Conservation (phyloP, 2,113 vertebrate species). For the Onychostoma macrolepis region DNA sequence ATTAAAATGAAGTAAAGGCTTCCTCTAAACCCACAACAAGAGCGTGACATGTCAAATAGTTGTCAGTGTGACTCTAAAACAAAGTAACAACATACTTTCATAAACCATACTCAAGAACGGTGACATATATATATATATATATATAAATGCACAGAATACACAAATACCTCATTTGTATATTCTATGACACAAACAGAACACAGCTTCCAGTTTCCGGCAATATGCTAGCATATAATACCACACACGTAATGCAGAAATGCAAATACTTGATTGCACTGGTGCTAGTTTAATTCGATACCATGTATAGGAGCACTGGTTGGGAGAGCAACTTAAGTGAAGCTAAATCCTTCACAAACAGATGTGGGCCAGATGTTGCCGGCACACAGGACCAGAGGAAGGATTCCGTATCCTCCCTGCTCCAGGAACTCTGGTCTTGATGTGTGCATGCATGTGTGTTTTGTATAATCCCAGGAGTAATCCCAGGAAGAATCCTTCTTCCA, state of each 20-base stretch:
- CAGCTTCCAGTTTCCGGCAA: not conserved
- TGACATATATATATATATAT: not conserved
- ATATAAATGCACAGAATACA: not conserved
- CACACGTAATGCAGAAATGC: not conserved
- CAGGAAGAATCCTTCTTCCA: slow-evolving; percentile 53
- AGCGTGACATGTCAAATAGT: slow-evolving; percentile 13
- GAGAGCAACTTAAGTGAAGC: slow-evolving; percentile 71
- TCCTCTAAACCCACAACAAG: slow-evolving; percentile 1
- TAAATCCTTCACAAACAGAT: slow-evolving; percentile 77
- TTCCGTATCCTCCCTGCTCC: slow-evolving; percentile 55
- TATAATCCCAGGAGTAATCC: slow-evolving; percentile 64
- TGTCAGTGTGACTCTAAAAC: slow-evolving; percentile 7
- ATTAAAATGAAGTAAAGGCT: slow-evolving; percentile 23
- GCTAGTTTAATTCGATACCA: slow-evolving; percentile 67
- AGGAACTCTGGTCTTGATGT: slow-evolving; percentile 45
- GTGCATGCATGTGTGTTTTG: slow-evolving; percentile 51
- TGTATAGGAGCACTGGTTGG: slow-evolving; percentile 62
- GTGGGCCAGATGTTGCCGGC: slow-evolving; percentile 74
- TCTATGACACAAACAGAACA: not conserved
- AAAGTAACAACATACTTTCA: not conserved
- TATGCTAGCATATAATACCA: not conserved
- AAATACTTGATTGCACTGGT: slow-evolving; percentile 56
- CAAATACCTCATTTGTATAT: not conserved
- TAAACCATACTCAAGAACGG: not conserved
- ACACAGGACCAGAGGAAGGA: slow-evolving; percentile 66